Base-by-base conservation (phyloP, 2,888 invertebrate genomes). In the Peribatodes rhomboidaria region DNA sequence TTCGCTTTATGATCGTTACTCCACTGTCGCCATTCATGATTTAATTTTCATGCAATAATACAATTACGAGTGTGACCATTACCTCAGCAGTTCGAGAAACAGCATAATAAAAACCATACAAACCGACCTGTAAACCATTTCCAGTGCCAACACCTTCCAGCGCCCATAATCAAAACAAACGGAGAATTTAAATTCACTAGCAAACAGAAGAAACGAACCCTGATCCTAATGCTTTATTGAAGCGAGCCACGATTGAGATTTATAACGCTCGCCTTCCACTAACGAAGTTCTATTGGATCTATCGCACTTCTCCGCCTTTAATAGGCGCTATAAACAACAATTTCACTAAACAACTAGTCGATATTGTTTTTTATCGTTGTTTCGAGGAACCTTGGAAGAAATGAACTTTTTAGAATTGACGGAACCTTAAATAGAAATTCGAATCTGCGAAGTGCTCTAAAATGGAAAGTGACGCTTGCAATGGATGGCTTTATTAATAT, bases 231-330 rank as follows among this genome's bases (percentile, higher is more conserved):
- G 76, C 75, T 79, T 76, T 82, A 83, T 81, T 77, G 82, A 78
- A 78, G 73, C 80, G 80, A 73, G 49, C 59, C 75, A 57, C 63
- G 71, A 83, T 83, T 83, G 83, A 83, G 82, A 83, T 83, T 83
- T 83, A 83, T 80, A 76, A 77, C 76, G 65, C 68, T 74, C 69
- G 75, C 76, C 80, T 83, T 81, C 76, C 74, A 74, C 78, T 83
- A 83, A 83, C 80, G 83, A 83, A 83, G 83, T 83, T 83, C 79
- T 83, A 83, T 83, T 79, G 83, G 82, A 75, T 74, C 75, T 74
- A 76, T 80, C 79, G 76, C 64, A 81, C 79, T 81, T 79, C 80
- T 72, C 74, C 71, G 64, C 65, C 68, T 68, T 78, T 81, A 76
- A 82, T 78, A 75, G 77, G 76, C 70, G 74, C 79, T 70, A 79